Evolutionary conservation across 1,140 invertebrate species (phyloP), one percentile per base, ranked within the genome.

Genomic region (Drosophila teissieri): DNA sequence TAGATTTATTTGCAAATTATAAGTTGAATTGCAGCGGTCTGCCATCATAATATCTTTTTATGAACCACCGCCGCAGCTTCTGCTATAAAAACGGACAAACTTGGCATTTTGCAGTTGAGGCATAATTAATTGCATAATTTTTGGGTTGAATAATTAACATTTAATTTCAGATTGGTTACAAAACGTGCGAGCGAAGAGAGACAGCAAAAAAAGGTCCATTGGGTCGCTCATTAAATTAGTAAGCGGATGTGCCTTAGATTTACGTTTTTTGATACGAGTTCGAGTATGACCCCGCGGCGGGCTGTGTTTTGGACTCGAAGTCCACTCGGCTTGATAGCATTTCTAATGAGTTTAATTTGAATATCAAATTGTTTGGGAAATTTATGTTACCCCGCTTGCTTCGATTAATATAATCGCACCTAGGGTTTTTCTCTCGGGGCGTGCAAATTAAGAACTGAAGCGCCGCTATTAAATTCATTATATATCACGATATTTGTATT

Each of bases 1-100:
- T 86, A 88, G 67, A 86, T 86, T 88, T 83, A 88, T 86, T 88
- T 86, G 69, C 65, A 72, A 82, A 82, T 88, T 86, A 76, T 76
- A 86, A 76, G 70, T 83, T 72, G 63, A 76, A 79, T 74, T 86
- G 82, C 82, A 70, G 62, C 54, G 42, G 22, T 11, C 36, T 37
- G 53, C 17, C 12, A 3, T 46, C 61, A 53, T 58, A 64, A 57
- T 60, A 53, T 75, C 46, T 55, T 61, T 74, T 83, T 78, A 73
- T 72, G 64, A 40, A 22, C 56, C 51, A 54, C 37, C 53, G 74
- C 82, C 73, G 15, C 61, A 68, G 57, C n/a, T 70, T 82, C 65
- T 85, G 83, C 74, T 58, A 88, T 72, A 65, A 78, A 85, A 85
- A 56, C 57, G 56, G 17, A 72, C 58, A 61, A 73, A 65, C 77